phyloP scores from a whole-genome alignment of 2,797 vertebrate genomes.

The Amniataba percoides region DNA sequence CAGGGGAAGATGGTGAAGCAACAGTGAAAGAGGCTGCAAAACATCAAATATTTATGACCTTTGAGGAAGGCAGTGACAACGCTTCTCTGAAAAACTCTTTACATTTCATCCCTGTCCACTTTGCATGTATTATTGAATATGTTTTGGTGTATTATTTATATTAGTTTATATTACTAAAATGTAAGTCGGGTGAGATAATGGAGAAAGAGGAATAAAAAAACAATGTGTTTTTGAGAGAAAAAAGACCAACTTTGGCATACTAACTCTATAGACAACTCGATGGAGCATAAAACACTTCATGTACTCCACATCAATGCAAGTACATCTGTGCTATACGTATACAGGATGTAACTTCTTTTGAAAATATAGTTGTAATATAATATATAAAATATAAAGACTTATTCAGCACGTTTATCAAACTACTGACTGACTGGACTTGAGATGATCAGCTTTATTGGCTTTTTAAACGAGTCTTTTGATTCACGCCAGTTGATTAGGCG shows the following conservation, averaged over 20 bases:
- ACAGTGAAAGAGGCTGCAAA: background rate
- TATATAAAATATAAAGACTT: no score
- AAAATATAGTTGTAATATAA: no score
- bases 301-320: no score
- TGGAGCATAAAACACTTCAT: no score
- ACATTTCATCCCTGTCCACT: conserved; percentile 14
- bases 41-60: conserved; percentile 45
- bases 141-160: conserved; percentile 30
- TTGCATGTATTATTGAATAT: conserved; percentile 3
- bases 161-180: conserved; percentile 8
- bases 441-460: no score
- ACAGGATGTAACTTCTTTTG: no score
- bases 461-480: no score
- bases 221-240: background rate
- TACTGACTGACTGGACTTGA: no score
- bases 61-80: conserved; percentile 23
- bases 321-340: no score
- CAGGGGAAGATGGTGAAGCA: background rate
- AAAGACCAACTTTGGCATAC: background rate
- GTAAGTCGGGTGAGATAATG: background rate
- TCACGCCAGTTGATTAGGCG: no score
- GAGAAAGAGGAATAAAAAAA: background rate
- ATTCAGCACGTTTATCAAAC: no score
- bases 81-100: conserved; percentile 16
- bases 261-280: no score